Base-by-base conservation (phyloP, 1,140 invertebrate genomes). In the Hirudo medicinalis region DNA sequence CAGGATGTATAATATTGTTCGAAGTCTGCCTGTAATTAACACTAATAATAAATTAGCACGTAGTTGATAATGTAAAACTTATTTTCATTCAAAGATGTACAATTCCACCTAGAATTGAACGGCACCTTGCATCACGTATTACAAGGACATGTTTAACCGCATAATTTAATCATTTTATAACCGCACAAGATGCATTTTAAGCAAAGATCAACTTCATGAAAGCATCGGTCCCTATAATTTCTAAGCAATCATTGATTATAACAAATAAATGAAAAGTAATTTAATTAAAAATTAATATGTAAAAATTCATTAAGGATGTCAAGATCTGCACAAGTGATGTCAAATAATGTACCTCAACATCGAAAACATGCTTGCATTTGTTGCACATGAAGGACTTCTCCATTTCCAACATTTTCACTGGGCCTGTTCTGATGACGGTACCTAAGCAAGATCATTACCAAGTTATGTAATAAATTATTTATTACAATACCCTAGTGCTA, bases 321-420 rank as follows among this genome's bases (percentile, higher is more conserved):
- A 6, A 3, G 20, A 57, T 57, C 9, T 3, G 9, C 20, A 63
- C 11, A 19, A 32, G 57, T 15, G 17, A 63, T 63, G 9, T 32
- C 13, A 22, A 29, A 25, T 22, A 36, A 54, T 49, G 74, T 72
- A 89, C 90, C 80, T 88, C 84, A 13, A 88, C 82, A 43, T 81
- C 78, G 76, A 87, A 86, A 17, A 85, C 78, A 81, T 87, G 83
- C 79, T 89, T 87, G 80, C 91, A 94, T 79, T 90, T 91, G 54
- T 84, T 82, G 79, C 91, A 94, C 6, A 86, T 83, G 80, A 88
- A 91, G 57, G 86, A 85, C 76, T 87, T 87, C 76, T 87, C 83
- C 79, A 87, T 86, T 81, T 91, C 90, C 54, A 92, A 79, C 82
- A 92, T 86, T 79, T 89, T 90, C 27, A 88, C 83, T 71, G 87